phyloP scores from a whole-genome alignment of 2,797 vertebrate species.

The Scolopax rusticola region DNA sequence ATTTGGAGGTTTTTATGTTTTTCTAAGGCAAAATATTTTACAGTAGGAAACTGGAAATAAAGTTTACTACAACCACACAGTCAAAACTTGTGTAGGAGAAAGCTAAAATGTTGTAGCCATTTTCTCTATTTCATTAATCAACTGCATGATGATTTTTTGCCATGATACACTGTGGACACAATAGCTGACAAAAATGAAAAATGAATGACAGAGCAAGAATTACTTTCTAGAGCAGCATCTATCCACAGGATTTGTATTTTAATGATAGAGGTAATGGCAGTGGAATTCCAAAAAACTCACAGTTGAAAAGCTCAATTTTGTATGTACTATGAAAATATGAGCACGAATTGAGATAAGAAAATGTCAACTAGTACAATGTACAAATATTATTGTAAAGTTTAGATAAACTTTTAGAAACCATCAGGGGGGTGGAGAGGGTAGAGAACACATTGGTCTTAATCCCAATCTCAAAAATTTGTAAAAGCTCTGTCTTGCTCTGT shows the following conservation, averaged over 20 bases:
- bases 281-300: not conserved
- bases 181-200: not conserved
- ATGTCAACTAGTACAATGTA: not conserved
- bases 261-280: not conserved
- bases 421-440: not conserved
- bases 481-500: not conserved
- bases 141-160: not conserved
- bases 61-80: not conserved
- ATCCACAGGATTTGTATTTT: not conserved
- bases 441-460: not conserved
- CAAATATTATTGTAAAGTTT: not conserved
- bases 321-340: not conserved
- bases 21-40: not conserved
- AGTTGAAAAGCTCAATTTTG: not conserved
- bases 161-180: not conserved
- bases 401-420: not conserved
- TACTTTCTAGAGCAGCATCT: not conserved
- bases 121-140: not conserved
- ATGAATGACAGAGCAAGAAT: not conserved
- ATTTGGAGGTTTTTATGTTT: accelerated
- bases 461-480: not conserved
- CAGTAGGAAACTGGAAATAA: not conserved
- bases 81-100: not conserved
- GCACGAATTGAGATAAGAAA: not conserved
- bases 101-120: not conserved